phyloP scores from a whole-genome alignment of 1,140 invertebrate species.

The Psilanteris sp. region DNA sequence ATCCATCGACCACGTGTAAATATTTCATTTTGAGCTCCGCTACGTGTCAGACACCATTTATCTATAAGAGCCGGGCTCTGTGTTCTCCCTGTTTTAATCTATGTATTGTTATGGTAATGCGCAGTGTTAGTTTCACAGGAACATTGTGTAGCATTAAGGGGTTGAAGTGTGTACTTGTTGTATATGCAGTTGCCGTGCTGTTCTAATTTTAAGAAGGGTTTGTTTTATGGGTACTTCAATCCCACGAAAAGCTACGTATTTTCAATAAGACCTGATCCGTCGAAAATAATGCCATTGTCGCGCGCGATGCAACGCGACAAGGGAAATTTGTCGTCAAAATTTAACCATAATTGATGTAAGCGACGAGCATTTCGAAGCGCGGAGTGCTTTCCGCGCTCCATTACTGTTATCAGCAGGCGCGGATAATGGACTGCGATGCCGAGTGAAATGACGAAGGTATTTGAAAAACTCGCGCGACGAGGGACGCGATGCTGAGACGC shows the following conservation, averaged over 20 bases:
- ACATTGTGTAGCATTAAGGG: constrained; percentile 72
- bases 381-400: too few relatives aligned
- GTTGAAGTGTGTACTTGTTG: constrained; percentile 65
- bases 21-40: constrained; percentile 69
- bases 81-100: constrained; percentile 77
- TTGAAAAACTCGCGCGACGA: too few relatives aligned
- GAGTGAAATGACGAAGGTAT: too few relatives aligned
- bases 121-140: constrained; percentile 75
- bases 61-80: constrained; percentile 63
- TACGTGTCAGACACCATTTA: constrained; percentile 71
- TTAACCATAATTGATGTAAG: constrained; percentile 14
- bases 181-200: constrained; percentile 72
- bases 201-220: constrained; percentile 75
- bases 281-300: constrained; percentile 57
- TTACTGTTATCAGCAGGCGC: too few relatives aligned
- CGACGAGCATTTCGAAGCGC: too few relatives aligned
- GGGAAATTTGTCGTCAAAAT: constrained; percentile 24
- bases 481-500: too few relatives aligned
- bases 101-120: constrained; percentile 77
- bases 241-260: constrained; percentile 72
- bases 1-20: constrained; percentile 66
- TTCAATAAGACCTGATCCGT: constrained; percentile 71
- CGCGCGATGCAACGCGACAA: constrained; percentile 8
- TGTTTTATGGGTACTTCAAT: constrained; percentile 76
- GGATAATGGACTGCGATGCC: too few relatives aligned